Conservation (phyloP, 2,888 invertebrate genomes). For the Ichneumon xanthorius region DNA sequence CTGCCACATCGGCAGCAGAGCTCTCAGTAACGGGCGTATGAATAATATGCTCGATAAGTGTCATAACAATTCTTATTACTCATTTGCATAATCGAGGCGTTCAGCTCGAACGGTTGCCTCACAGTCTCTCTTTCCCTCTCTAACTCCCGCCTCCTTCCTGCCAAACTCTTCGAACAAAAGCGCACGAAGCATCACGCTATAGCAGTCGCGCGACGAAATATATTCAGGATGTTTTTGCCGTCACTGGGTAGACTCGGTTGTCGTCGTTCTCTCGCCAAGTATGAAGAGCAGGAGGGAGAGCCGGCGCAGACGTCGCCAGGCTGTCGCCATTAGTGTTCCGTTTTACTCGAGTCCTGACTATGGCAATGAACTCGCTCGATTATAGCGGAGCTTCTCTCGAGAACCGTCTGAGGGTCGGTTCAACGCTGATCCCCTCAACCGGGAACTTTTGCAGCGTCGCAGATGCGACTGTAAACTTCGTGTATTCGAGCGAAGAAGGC, state of each 20-base stretch:
- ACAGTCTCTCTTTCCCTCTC: background rate
- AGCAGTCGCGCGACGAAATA: conserved; percentile 27
- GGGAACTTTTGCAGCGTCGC: background rate
- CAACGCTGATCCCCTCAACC: conserved; percentile 11
- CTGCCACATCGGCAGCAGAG: conserved; percentile 2
- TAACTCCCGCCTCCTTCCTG: background rate
- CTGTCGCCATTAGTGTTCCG: conserved; percentile 60
- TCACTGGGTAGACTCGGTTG: conserved; percentile 26
- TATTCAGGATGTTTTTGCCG: conserved; percentile 61
- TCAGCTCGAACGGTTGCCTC: conserved; percentile 39
- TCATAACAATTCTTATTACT: conserved; percentile 59
- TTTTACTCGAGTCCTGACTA: conserved; percentile 39
- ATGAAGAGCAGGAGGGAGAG: background rate
- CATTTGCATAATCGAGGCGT: conserved; percentile 58
- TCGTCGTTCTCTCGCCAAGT: conserved; percentile 42
- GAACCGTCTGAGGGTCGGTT: conserved; percentile 26
- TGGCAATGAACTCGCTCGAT: conserved; percentile 38
- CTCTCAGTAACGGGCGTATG: conserved; percentile 37
- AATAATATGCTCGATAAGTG: conserved; percentile 58
- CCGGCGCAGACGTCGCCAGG: conserved; percentile 51
- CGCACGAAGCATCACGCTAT: conserved; percentile 5
- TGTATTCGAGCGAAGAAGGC: background rate
- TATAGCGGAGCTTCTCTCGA: conserved; percentile 41
- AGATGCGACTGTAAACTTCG: conserved; percentile 10
- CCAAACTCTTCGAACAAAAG: conserved; percentile 29